phyloP scores from a whole-genome alignment of 1,140 invertebrate species.

The Apis dorsata region DNA sequence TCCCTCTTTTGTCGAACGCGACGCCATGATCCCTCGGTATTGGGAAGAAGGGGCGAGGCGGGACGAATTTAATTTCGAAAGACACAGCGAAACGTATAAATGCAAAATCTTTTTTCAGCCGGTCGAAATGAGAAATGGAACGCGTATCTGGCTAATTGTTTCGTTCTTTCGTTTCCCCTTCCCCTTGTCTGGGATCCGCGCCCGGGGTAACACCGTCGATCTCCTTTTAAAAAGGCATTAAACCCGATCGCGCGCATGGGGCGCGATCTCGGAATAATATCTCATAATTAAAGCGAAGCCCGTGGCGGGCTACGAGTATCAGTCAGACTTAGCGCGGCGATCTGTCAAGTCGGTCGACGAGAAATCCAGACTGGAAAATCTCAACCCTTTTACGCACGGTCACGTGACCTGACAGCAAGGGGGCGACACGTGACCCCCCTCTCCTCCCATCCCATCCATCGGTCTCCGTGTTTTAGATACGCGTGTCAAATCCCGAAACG shows the following conservation, averaged over 20 bases:
- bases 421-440: constrained; percentile 76
- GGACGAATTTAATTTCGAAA: constrained; percentile 38
- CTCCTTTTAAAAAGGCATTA: constrained; percentile 74
- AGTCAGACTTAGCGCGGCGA: constrained; percentile 79
- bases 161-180: constrained; percentile 39
- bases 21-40: neutral
- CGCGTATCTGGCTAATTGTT: constrained; percentile 60
- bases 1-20: constrained; percentile 14
- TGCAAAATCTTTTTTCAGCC: constrained; percentile 37
- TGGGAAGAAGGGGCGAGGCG: neutral
- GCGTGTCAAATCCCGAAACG: constrained; percentile 79
- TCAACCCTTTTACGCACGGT: constrained; percentile 78
- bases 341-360: constrained; percentile 73
- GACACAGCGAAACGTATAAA: constrained; percentile 41
- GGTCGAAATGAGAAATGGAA: constrained; percentile 16
- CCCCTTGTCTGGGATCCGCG: neutral
- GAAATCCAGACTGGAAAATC: constrained; percentile 74
- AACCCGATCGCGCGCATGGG: constrained; percentile 62
- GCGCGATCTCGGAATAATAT: constrained; percentile 79
- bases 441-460: constrained; percentile 9
- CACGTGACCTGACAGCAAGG: constrained; percentile 77
- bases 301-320: constrained; percentile 73
- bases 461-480: constrained; percentile 76
- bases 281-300: constrained; percentile 79
- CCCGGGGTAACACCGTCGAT: constrained; percentile 44